Conservation (phyloP, 2,797 vertebrate genomes). For the Brachyalestes nurse region DNA sequence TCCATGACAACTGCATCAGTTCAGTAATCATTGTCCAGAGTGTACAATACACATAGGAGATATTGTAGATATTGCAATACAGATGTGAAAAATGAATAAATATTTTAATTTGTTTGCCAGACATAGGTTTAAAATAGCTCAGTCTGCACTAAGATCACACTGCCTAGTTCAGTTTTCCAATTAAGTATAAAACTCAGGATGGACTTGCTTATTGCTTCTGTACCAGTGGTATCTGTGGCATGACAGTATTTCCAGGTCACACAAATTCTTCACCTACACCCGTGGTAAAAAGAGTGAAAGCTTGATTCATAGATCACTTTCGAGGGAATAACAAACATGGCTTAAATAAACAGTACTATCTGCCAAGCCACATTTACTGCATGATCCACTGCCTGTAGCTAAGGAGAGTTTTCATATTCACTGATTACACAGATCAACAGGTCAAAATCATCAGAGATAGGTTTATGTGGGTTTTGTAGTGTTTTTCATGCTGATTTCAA, state of each 20-base stretch:
- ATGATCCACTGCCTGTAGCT: background rate
- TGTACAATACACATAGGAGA: background rate
- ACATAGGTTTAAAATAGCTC: background rate
- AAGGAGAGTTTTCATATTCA: background rate
- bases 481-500: too few species aligned
- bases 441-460: too few species aligned
- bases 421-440: too few species aligned
- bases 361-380: constrained; percentile 9
- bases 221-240: background rate
- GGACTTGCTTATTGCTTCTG: background rate
- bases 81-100: background rate
- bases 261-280: background rate
- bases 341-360: background rate
- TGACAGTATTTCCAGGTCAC: background rate
- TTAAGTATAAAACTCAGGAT: background rate
- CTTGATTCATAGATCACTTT: constrained; percentile 33
- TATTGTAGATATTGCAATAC: background rate
- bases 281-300: constrained; percentile 10
- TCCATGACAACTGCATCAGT: too few species aligned
- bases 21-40: too few species aligned
- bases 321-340: constrained; percentile 37
- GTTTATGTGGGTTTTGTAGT: too few species aligned
- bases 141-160: background rate
- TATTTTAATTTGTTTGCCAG: background rate
- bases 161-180: background rate